These are phyloP conservation scores for Carcinoscorpius rotundicauda DNA, from an alignment of 1,140 invertebrate genomes.

Conservation along the genomic window DNA sequence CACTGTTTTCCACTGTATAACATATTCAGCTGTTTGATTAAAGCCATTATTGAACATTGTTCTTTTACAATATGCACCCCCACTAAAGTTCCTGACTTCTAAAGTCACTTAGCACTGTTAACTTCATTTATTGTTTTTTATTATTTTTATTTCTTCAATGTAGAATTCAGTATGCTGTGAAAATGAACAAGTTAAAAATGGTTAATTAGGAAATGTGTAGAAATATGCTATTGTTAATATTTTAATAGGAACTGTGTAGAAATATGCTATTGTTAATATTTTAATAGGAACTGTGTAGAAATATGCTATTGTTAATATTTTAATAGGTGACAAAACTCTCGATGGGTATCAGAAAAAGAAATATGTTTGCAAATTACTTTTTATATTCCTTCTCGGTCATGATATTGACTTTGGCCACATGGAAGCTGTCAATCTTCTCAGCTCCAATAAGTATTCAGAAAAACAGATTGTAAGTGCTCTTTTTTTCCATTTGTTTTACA, in stretches of 20 bases:
- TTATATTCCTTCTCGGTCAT: constrained; percentile 96
- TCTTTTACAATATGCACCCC: too few relatives aligned
- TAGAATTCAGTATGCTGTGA: too few relatives aligned
- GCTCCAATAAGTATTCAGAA: constrained; percentile 99
- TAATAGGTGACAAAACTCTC: constrained; percentile 83
- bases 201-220: too few relatives aligned
- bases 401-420: constrained; percentile 99
- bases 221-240: background rate
- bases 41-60: too few relatives aligned
- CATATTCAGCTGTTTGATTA: too few relatives aligned
- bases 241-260: constrained; percentile 36
- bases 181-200: too few relatives aligned
- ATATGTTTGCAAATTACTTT: constrained; percentile 99
- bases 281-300: background rate
- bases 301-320: constrained; percentile 5
- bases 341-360: constrained; percentile 99
- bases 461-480: constrained; percentile 92
- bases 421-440: constrained; percentile 99
- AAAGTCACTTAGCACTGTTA: too few relatives aligned
- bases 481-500: constrained; percentile 7
- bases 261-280: constrained; percentile 10
- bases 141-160: too few relatives aligned
- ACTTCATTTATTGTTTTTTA: too few relatives aligned
- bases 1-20: too few relatives aligned
- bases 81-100: too few relatives aligned